phyloP scores from a whole-genome alignment of 1,140 invertebrate species.

The Eriosoma lanigerum region DNA sequence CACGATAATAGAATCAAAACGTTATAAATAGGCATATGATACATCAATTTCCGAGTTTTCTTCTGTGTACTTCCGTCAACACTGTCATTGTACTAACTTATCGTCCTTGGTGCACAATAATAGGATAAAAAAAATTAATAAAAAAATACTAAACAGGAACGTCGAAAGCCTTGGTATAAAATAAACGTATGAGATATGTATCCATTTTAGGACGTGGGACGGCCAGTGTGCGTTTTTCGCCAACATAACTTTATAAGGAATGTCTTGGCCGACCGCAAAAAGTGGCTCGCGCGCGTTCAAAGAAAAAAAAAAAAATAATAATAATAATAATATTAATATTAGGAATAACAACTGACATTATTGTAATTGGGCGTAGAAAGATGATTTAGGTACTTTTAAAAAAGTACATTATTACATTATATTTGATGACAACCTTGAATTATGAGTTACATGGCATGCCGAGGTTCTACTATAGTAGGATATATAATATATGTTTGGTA shows the following conservation, averaged over 20 bases:
- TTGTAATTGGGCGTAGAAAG: background rate
- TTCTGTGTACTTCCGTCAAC: slow-evolving; percentile 45
- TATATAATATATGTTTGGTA: no score
- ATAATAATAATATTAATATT: slow-evolving; percentile 10
- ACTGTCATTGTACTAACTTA: slow-evolving; percentile 1
- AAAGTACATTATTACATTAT: background rate
- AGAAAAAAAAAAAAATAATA: background rate
- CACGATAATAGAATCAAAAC: slow-evolving; percentile 13
- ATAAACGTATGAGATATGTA: slow-evolving; percentile 38
- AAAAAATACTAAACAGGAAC: slow-evolving; percentile 27
- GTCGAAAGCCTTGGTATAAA: slow-evolving; percentile 38
- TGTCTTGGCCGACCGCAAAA: slow-evolving; percentile 47
- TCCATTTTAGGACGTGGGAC: slow-evolving; percentile 50
- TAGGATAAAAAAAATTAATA: slow-evolving; percentile 18
- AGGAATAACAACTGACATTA: no score
- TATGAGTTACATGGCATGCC: background rate
- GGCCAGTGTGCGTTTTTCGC: slow-evolving; percentile 39
- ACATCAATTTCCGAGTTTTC: slow-evolving; percentile 25
- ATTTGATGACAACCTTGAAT: slow-evolving; percentile 22
- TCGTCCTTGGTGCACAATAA: slow-evolving; percentile 37
- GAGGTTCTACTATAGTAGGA: no score
- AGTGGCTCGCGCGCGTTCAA: background rate
- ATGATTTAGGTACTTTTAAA: background rate
- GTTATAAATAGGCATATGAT: background rate
- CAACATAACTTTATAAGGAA: slow-evolving; percentile 47